Conservation (phyloP, 2,888 invertebrate genomes). For the Caenorhabditis auriculariae region DNA sequence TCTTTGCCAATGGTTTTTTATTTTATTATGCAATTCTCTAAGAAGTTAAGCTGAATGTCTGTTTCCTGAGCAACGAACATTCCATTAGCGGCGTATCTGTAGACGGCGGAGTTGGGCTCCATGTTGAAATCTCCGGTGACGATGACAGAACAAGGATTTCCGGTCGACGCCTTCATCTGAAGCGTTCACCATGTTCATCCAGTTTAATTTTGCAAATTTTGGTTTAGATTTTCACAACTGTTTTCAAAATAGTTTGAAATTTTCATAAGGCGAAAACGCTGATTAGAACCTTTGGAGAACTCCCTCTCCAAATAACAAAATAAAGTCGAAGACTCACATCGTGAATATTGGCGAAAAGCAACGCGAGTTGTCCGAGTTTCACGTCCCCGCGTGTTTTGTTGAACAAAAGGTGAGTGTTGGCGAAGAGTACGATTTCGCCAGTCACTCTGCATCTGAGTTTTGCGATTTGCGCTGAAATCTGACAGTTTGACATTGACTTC, state of each 20-base stretch:
- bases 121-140: conserved; percentile 92
- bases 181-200: background rate
- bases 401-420: conserved; percentile 90
- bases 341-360: conserved; percentile 83
- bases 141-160: conserved; percentile 72
- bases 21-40: no score
- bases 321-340: conserved; percentile 67
- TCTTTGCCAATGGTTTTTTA: no score
- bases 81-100: conserved; percentile 72
- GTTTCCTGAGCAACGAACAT: conserved; percentile 9
- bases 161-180: background rate
- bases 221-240: background rate
- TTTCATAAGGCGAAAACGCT: no score
- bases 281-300: no score
- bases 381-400: conserved; percentile 87
- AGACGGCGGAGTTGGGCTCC: conserved; percentile 75
- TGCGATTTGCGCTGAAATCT: conserved; percentile 40
- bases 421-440: conserved; percentile 72
- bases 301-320: no score
- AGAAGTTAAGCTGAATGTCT: no score
- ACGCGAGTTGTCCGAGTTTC: conserved; percentile 81
- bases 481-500: background rate
- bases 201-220: background rate
- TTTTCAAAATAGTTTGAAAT: no score
- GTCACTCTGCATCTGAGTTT: conserved; percentile 29